Evolutionary conservation across 2,113 vertebrate genomes (phyloP), one percentile per base, ranked within the genome.

Genomic region (Pristiophorus japonicus): DNA sequence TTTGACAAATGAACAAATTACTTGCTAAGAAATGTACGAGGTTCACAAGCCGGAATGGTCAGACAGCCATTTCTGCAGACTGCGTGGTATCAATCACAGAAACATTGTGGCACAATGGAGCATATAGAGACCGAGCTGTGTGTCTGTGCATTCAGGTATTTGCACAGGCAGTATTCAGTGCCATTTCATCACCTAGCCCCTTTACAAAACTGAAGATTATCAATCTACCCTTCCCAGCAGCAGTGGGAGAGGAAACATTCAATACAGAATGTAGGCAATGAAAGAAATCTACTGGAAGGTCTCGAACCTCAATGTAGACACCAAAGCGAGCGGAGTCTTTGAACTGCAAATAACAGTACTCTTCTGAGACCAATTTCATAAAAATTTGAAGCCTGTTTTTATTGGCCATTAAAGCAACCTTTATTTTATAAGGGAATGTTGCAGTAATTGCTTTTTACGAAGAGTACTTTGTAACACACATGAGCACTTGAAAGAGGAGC

Each of bases 351-450:
- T 98, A 98, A 98, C 97, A 98, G 97, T 96, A 97, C 97, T 97
- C 98, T 98, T 98, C 97, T 97, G 97, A 98, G 97, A 98, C 98
- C 98, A 97, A 97, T 98, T 98, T 98, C 97, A 98, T 98, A 98
- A 98, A 98, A 98, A 98, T 98, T 97, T 98, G 97, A 97, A 98
- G 97, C 98, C 97, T 98, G 97, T 98, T 98, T 99, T 99, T 98
- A 98, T 98, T 99, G 97, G 97, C 98, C 98, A 98, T 99, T 98
- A 99, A 98, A 98, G 98, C 97, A 98, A 98, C 98, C 97, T 98
- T 98, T 98, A 98, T 98, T 99, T 98, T 98, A 98, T 98, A 94
- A 97, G 98, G 98, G 98, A 99, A 98, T 98, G 97, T 98, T 98
- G 97, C 98, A 97, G 97, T 98, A 98, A 99, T 99, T 98, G 98